Evolutionary conservation across 1,140 invertebrate species (phyloP), one percentile per base, ranked within the genome.

Genomic region (Steinernema khuongi): DNA sequence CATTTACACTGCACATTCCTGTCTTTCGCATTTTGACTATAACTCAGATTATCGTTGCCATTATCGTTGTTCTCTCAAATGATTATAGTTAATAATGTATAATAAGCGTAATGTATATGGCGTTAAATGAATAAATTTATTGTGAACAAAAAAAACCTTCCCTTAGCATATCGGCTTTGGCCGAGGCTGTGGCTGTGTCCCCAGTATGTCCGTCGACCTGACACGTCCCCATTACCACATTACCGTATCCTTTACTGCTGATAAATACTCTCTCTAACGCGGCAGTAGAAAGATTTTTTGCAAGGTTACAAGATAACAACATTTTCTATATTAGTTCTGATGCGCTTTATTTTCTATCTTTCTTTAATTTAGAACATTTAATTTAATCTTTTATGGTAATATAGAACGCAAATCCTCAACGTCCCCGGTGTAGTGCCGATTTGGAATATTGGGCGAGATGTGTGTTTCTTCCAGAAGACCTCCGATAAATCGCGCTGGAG

Each of bases 391-490:
- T 31, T 14, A 43, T 18, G 69, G 44, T 44, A 70, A 70, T 70
- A 19, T n/a, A n/a, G n/a, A n/a, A 68, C 90, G 89, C 0, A 98
- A 85, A 69, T 94, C 93, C 84, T 97, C 94, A 74, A 98, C 92
- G 79, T 91, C 89, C 1, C 96, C 96, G 67, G 91, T 90, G 84
- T 94, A 98, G 0, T 90, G 90, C 1, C 89, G 90, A 60, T 90
- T 89, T 7, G 88, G 89, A 1, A 96, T 87, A 0, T 87, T 88
- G 1, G 89, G 85, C 73, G 91, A 92, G 1, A 92, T 67, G 76
- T 85, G 76, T 22, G 78, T 75, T 44, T 75, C 88, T 1, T 76
- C 86, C 0, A 93, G 92, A 75, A 92, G 91, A 1, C 94, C 94
- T 29, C 95, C 96, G 1, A 96, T 90, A 85, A 92, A 96, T n/a